A percentile compares a stretch with the other conserved stretches of the same genome.
phyloP scores from a whole-genome alignment of 2,888 invertebrate species.

The Gryllus longicercus region DNA sequence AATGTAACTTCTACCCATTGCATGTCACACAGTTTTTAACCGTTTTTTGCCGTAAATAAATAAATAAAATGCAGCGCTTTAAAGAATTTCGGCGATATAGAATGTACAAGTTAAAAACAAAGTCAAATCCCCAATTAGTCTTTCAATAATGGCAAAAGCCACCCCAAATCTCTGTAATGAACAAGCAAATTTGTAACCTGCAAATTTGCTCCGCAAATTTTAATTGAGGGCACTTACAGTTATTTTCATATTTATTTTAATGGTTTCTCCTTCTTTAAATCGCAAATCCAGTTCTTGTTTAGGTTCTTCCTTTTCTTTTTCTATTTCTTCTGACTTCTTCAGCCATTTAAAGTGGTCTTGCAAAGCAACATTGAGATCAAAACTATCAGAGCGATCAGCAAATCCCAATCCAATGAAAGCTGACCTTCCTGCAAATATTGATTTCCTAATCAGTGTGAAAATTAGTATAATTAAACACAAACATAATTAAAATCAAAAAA shows the following conservation, averaged over 20 bases:
- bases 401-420: constrained; percentile 98
- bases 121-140: neutral
- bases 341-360: constrained; percentile 98
- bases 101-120: constrained; percentile 30
- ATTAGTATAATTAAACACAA: too few relatives aligned
- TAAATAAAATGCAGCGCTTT: too few relatives aligned
- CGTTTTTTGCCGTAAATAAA: too few relatives aligned
- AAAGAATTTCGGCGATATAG: constrained; percentile 20
- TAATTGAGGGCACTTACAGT: constrained; percentile 59
- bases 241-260: constrained; percentile 97
- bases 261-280: constrained; percentile 99
- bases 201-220: neutral
- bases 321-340: constrained; percentile 75
- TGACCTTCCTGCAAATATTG: constrained; percentile 57
- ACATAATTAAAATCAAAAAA: too few relatives aligned
- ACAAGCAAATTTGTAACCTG: neutral
- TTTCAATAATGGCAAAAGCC: too few relatives aligned
- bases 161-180: neutral
- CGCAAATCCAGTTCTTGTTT: constrained; percentile 82
- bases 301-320: constrained; percentile 67
- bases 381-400: constrained; percentile 95
- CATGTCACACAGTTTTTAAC: too few relatives aligned
- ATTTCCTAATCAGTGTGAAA: too few relatives aligned
- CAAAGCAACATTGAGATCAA: constrained; percentile 96
- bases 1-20: too few relatives aligned